Evolutionary conservation across 2,797 vertebrate species (phyloP), one percentile per base, ranked within the genome.

Genomic region (Dendrocincla fuliginosa): DNA sequence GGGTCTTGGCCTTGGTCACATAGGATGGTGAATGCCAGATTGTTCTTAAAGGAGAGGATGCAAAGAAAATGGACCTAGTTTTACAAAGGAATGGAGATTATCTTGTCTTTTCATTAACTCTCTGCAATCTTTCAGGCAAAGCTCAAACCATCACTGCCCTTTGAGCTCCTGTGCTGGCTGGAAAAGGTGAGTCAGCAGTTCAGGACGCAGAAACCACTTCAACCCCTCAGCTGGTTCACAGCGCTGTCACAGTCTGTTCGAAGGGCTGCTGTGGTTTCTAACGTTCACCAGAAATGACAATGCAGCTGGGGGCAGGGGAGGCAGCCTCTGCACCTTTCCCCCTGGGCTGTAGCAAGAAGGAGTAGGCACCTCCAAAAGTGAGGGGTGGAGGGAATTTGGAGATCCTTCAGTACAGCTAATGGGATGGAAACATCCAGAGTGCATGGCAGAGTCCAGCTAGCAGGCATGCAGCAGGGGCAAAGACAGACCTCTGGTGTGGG

Each of bases 111-210:
- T 80, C 39, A 27, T 67, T 84, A 92, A 82, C 73, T 59, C 2
- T 35, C 65, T 87, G 70, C 76, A 78, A 7, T 20, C 30, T 73
- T 39, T 57, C 74, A 90, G 87, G 19, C 33, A 83, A 53, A 88
- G 35, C 76, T 93, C 80, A 94, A 87, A 64, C n/a, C 18, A 6
- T 14, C 63, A 17, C 39, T 49, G 83, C 76, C 83, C 73, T 93
- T 91, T 90, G 80, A 95, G 57, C 80, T 86, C 49, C 60, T 35
- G 37, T 37, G 49, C 79, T 75, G 55, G 28, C 46, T 91, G 67
- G 65, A 90, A 69, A 93, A 90, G 69, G 69, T 95, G 87, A 96
- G 67, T 94, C 90, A 90, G 91, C 90, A 91, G 74, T 67, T 76
- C 69, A 47, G 42, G 50, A 55, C 1, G 6, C 52, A 88, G 69